Evolutionary conservation across 2,797 vertebrate species (phyloP).

Genomic region (Anguilla marmorata): DNA sequence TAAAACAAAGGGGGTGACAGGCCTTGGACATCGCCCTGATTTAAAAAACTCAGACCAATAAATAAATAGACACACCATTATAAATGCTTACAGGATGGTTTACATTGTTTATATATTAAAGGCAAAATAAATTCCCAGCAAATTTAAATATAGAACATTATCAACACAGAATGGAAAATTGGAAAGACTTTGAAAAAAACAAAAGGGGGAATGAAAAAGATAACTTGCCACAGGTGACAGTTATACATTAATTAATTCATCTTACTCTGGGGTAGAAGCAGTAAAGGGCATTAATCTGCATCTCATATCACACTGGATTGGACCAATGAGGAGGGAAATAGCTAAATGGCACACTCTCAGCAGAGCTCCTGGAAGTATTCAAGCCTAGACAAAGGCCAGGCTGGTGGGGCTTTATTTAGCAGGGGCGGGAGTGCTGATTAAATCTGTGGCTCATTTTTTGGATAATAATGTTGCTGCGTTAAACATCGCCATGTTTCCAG

Average conservation of each 20-base stretch:
- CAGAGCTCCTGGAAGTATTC: not conserved
- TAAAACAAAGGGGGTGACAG: not conserved
- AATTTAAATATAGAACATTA: not conserved
- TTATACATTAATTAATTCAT: not conserved
- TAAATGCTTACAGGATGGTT: not conserved
- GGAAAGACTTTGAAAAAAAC: not conserved
- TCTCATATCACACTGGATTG: not conserved
- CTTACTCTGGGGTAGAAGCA: not conserved
- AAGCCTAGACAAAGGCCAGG: not conserved
- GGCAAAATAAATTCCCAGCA: not conserved
- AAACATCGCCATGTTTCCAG: not conserved
- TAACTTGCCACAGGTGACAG: not conserved
- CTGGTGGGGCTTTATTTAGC: not conserved
- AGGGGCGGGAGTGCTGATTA: not conserved
- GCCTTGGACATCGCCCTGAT: not conserved
- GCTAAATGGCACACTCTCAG: not conserved
- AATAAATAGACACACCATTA: not conserved
- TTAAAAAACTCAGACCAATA: not conserved
- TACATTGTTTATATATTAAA: no score
- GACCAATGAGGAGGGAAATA: not conserved
- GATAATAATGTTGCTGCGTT: not conserved
- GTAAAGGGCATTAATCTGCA: not conserved
- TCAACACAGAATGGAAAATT: constrained; percentile 9
- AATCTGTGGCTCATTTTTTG: not conserved
- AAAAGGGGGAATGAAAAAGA: not conserved